Evolutionary conservation across 2,888 invertebrate species (phyloP).

Genomic region (Andrena fulva): DNA sequence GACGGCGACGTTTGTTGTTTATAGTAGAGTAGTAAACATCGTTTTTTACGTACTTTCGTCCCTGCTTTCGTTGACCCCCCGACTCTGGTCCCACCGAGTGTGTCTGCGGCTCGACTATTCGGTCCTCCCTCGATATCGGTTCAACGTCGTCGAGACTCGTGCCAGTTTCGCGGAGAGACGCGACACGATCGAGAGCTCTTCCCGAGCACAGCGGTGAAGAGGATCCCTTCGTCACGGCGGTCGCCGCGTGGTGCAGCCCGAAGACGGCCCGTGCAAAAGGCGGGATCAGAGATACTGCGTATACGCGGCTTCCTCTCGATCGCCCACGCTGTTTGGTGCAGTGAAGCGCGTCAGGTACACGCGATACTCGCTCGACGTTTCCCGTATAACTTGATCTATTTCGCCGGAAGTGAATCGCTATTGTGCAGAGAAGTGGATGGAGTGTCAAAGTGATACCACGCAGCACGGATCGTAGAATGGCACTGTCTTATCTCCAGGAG

Average conservation of each 20-base stretch:
- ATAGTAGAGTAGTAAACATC: conserved; percentile 64
- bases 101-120: neutral
- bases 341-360: conserved; percentile 35
- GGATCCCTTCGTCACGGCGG: neutral
- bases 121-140: no score
- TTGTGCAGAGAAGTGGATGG: conserved; percentile 76
- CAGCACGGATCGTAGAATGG: conserved; percentile 81
- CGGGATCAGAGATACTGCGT: neutral
- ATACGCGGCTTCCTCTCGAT: neutral
- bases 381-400: neutral
- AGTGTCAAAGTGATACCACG: conserved; percentile 79
- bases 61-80: neutral
- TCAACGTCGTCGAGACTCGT: neutral
- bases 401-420: conserved; percentile 63
- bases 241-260: neutral
- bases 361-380: conserved; percentile 1
- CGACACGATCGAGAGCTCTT: neutral
- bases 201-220: neutral
- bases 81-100: neutral
- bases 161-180: neutral
- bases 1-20: conserved; percentile 67
- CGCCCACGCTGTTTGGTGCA: conserved; percentile 38
- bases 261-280: neutral
- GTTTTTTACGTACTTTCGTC: conserved; percentile 41
- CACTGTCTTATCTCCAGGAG: conserved; percentile 81